Evolutionary conservation across 2,888 invertebrate species (phyloP), one percentile per base, ranked within the genome.

Genomic region (Volucella inanis): DNA sequence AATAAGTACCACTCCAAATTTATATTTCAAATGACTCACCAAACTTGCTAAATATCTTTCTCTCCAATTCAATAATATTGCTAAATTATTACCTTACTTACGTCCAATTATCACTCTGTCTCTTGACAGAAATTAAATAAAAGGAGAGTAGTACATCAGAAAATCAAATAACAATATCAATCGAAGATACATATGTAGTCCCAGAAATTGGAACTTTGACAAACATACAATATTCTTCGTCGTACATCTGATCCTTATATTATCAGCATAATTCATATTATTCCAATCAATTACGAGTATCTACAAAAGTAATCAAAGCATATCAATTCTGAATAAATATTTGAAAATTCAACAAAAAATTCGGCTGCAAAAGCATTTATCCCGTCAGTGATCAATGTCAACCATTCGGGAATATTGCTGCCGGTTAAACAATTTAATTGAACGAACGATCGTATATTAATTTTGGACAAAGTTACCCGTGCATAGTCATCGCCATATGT

Each of bases 401-500:
- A 31, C 45, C 61, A 43, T 39, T 71, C 31, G 72, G 52, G 47
- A 77, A 55, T 50, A 22, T 72, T 22, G 47, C 47, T 70, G 54
- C 61, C 77, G 70, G 65, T 61, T 71, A 49, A 82, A 67, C 65
- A 47, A 45, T 67, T 81, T 82, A 77, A 77, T 75, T 76, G 67
- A 57, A 57, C 8, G 65, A 76, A 82, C 65, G 47, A 55, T 47
- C 61, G 22, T 47, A 52, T 61, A 62, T n/a, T 49, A 65, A 50
- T 59, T 67, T 59, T 57, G 31, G 14, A 52, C 52, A 43, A 55
- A 72, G 62, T 15, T 14, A 41, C 31, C 31, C 31, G 31, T 31
- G 6, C 31, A 31, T 31, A 31, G 6, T 31, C 31, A 2, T 31
- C 31, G 6, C 6, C 31, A 31, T 6, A 31, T 31, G 6, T 31